Conservation (phyloP, 2,888 invertebrate genomes). For the Oxytorus armatus region DNA sequence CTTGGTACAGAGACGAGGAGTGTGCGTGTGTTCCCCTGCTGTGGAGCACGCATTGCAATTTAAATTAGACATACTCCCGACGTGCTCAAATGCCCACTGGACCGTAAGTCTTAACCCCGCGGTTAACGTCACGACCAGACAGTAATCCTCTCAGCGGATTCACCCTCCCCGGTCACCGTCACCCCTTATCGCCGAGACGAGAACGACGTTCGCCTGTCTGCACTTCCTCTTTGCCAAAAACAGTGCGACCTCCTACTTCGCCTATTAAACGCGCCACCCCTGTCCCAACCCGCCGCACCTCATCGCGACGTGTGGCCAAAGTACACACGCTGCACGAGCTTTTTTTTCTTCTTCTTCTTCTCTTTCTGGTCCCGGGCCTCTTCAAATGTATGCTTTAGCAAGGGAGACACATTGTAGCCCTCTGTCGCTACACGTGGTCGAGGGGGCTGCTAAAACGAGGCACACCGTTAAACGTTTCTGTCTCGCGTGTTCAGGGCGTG, state of each 20-base stretch:
- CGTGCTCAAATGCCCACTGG: slow-evolving; percentile 69
- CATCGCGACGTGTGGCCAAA: too few species aligned
- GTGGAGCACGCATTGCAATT: too few species aligned
- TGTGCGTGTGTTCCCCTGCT: too few species aligned
- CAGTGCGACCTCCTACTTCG: slow-evolving; percentile 36
- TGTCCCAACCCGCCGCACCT: too few species aligned
- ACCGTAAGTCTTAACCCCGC: slow-evolving; percentile 76
- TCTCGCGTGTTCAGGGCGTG: slow-evolving; percentile 28
- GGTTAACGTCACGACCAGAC: slow-evolving; percentile 68
- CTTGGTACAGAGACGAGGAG: too few species aligned
- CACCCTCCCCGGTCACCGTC: slow-evolving; percentile 21
- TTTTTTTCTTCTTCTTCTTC: slow-evolving; percentile 29
- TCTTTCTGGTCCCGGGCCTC: slow-evolving; percentile 35
- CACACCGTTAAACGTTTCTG: slow-evolving; percentile 51
- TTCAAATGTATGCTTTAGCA: slow-evolving; percentile 61
- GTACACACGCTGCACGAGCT: slow-evolving; percentile 21
- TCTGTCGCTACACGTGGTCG: slow-evolving; percentile 15
- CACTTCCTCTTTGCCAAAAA: slow-evolving; percentile 64
- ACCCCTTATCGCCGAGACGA: slow-evolving; percentile 31
- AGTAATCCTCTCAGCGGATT: slow-evolving; percentile 24
- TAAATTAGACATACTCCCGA: slow-evolving; percentile 76
- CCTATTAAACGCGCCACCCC: slow-evolving; percentile 46
- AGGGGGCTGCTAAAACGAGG: slow-evolving; percentile 10
- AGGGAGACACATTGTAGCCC: slow-evolving; percentile 57
- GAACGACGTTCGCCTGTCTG: slow-evolving; percentile 35